Percentiles rank a stretch among this genome's conserved stretches.
These are phyloP conservation scores for Caenorhabditis sp. DNA, from an alignment of 2,888 invertebrate species.

Conservation along the genomic window DNA sequence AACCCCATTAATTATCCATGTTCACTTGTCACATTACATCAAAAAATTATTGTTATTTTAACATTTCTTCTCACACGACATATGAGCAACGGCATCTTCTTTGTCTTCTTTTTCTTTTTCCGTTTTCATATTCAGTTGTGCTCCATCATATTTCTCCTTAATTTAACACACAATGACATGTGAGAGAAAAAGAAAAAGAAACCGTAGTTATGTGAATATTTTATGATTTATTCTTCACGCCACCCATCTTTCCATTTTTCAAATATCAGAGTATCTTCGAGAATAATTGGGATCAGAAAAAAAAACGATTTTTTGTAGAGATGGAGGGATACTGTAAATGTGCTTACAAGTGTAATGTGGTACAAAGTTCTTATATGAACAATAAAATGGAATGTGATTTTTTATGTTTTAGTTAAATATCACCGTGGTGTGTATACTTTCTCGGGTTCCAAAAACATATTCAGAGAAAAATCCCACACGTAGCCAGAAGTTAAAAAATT, in stretches of 20 bases:
- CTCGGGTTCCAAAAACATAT: no score
- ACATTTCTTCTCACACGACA: neutral
- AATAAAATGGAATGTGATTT: no score
- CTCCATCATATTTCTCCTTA: neutral
- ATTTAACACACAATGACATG: neutral
- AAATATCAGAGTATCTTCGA: neutral
- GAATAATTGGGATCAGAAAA: neutral
- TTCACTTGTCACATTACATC: neutral
- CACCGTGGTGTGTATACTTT: no score
- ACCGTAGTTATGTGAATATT: constrained; percentile 1
- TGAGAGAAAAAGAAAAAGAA: neutral
- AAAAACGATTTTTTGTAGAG: neutral
- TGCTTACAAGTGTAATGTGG: neutral
- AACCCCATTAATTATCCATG: no score
- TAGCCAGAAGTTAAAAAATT: no score
- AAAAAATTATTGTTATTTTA: neutral
- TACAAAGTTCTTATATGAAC: neutral
- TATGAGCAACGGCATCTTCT: no score
- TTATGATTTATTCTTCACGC: constrained; percentile 1
- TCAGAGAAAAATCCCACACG: no score
- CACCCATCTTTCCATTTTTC: neutral
- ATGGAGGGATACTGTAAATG: neutral
- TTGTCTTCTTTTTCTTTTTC: neutral
- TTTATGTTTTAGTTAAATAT: no score
- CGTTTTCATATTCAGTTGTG: neutral